A percentile compares a stretch with the other conserved stretches of the same genome.
Conservation (phyloP, 2,797 vertebrate species). For the Simalia tracyae region DNA sequence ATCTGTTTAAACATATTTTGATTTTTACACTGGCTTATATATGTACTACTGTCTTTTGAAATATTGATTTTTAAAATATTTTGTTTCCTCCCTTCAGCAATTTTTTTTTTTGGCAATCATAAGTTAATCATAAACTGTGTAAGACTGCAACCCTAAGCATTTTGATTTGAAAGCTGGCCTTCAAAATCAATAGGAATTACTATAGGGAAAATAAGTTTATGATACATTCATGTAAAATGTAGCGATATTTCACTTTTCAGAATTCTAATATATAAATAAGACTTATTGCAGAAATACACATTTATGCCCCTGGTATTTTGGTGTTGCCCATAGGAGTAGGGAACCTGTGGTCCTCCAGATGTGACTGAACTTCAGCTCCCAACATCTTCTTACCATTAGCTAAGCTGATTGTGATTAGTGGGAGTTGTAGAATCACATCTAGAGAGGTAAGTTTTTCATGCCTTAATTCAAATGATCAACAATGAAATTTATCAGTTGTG, state of each 20-base stretch:
- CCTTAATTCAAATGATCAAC: background rate
- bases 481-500: background rate
- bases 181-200: background rate
- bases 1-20: background rate
- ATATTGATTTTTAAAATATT: background rate
- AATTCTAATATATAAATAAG: background rate
- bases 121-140: background rate
- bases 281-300: background rate
- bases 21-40: background rate
- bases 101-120: background rate
- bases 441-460: background rate
- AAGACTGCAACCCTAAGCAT: background rate
- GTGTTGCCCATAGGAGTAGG: background rate
- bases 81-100: background rate
- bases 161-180: background rate
- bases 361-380: background rate
- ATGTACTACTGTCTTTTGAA: background rate
- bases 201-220: background rate
- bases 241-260: background rate
- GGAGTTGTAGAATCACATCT: background rate
- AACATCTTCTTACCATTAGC: background rate
- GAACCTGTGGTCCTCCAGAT: background rate
- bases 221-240: background rate
- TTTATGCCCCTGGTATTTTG: background rate
- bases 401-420: background rate